phyloP scores from a whole-genome alignment of 2,113 vertebrate genomes.

The Synchiropus splendidus region DNA sequence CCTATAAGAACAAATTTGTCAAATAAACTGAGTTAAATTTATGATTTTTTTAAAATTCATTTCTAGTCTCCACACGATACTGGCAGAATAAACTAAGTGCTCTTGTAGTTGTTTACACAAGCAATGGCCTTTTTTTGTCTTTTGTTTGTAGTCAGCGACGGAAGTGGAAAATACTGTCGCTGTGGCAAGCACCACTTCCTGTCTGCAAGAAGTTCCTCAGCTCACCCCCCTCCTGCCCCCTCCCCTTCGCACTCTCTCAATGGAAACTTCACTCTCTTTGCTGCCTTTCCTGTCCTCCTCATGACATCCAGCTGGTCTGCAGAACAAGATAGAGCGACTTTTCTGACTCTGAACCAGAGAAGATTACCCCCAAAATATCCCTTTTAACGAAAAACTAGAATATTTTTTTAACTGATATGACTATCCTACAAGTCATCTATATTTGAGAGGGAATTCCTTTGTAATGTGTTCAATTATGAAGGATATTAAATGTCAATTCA shows the following conservation, averaged over 20 bases:
- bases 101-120: constrained; percentile 37
- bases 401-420: no score
- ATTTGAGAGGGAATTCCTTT: no score
- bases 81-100: not conserved
- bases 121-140: constrained; percentile 38
- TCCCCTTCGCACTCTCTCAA: constrained; percentile 31
- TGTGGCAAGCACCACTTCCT: constrained; percentile 74
- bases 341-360: no score
- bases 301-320: constrained; percentile 36
- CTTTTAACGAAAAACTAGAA: no score
- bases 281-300: constrained; percentile 24
- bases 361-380: no score
- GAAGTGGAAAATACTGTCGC: constrained; percentile 74
- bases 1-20: no score
- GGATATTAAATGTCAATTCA: no score
- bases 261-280: constrained; percentile 61
- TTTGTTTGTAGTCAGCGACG: constrained; percentile 64
- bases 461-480: no score
- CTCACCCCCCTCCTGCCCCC: constrained; percentile 52
- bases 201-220: constrained; percentile 77
- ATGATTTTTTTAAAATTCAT: no score
- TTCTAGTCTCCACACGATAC: not conserved
- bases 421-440: no score
- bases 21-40: no score
- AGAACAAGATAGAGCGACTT: constrained; percentile 21